A percentile compares a stretch with the other conserved stretches of the same genome.
phyloP scores from a whole-genome alignment of 2,888 invertebrate genomes.

The Unio delphinus region DNA sequence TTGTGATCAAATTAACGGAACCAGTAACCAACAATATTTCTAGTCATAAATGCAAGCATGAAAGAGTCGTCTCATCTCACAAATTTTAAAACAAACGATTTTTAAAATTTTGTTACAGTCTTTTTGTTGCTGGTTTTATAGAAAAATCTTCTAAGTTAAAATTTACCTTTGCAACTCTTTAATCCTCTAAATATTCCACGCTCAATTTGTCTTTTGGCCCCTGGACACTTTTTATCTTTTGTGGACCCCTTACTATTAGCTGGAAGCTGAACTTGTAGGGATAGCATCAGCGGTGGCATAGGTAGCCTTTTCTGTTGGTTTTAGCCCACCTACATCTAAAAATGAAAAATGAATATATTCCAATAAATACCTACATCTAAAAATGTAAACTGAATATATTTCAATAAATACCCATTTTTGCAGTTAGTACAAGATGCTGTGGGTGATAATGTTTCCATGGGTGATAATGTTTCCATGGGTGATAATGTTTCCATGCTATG shows the following conservation, averaged over 20 bases:
- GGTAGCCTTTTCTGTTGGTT: slow-evolving; percentile 18
- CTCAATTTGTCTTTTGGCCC: slow-evolving; percentile 13
- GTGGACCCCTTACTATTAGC: slow-evolving; percentile 17
- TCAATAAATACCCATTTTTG: not conserved
- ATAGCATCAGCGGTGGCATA: slow-evolving; percentile 13
- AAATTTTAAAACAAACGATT: no score
- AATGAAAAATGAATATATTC: not conserved
- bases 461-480: no score
- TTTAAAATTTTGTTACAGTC: no score
- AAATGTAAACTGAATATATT: not conserved
- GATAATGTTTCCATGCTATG: no score
- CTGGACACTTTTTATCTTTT: slow-evolving; percentile 18
- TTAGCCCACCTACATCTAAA: slow-evolving; percentile 8
- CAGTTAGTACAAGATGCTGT: no score
- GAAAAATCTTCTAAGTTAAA: no score
- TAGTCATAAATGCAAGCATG: no score
- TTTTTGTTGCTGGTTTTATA: no score
- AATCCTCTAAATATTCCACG: slow-evolving; percentile 10
- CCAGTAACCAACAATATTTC: no score
- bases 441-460: no score
- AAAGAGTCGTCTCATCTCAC: no score
- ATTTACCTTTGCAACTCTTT: slow-evolving; percentile 22
- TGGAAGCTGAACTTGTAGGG: slow-evolving; percentile 23
- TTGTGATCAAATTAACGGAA: no score
- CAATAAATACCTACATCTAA: slow-evolving; percentile 5